A percentile compares a stretch with the other conserved stretches of the same genome.
These are phyloP conservation scores for Spongilla lacustris DNA, from an alignment of 37 sponge, comb jelly and placozoan genomes.

Conservation along the genomic window DNA sequence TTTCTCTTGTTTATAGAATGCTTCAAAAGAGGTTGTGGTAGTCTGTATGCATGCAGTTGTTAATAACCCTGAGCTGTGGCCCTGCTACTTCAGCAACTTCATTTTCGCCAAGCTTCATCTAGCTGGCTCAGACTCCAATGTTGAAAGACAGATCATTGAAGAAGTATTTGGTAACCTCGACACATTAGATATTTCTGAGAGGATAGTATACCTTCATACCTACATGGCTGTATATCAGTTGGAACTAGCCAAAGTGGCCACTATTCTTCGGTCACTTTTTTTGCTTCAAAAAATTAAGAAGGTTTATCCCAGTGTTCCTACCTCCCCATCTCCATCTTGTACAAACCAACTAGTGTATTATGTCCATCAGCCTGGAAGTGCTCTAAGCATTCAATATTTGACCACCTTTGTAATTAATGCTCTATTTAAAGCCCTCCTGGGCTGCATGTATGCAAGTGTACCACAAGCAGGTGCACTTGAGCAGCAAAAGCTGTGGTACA, in stretches of 20 bases:
- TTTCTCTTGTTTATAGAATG: background rate
- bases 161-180: slow-evolving; percentile 32
- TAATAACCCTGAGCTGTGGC: slow-evolving; percentile 49
- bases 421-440: slow-evolving; percentile 51
- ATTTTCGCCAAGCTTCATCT: slow-evolving; percentile 55
- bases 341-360: slow-evolving; percentile 22
- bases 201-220: slow-evolving; percentile 42
- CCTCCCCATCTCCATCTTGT: background rate
- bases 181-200: background rate
- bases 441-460: slow-evolving; percentile 17
- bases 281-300: background rate
- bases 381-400: slow-evolving; percentile 39
- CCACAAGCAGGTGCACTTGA: background rate
- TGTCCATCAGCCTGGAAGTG: background rate
- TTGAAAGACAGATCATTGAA: slow-evolving; percentile 29
- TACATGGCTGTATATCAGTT: slow-evolving; percentile 57
- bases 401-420: slow-evolving; percentile 44
- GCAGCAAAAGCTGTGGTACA: slow-evolving; percentile 36
- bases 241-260: slow-evolving; percentile 57
- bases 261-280: slow-evolving; percentile 63
- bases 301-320: background rate
- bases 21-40: background rate
- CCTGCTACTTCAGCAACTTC: slow-evolving; percentile 69
- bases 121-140: background rate
- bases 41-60: slow-evolving; percentile 28